Percentiles rank a stretch among this genome's conserved stretches.
Evolutionary conservation across 2,797 vertebrate species (phyloP).

Genomic region (Podarcis siculus): DNA sequence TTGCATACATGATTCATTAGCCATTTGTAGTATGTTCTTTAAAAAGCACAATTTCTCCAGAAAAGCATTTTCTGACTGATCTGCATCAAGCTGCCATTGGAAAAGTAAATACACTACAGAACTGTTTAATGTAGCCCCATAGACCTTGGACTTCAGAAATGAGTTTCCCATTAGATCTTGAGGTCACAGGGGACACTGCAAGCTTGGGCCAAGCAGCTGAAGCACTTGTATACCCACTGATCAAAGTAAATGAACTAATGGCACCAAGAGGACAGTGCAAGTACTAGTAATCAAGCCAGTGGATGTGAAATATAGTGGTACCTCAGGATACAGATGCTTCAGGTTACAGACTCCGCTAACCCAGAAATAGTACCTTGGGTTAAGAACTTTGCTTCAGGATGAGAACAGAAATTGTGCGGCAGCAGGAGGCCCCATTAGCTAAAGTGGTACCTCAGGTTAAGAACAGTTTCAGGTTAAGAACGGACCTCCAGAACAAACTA

Average conservation of each 20-base stretch:
- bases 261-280: background rate
- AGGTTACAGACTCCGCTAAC: too few relatives aligned
- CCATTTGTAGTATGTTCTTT: background rate
- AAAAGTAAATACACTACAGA: background rate
- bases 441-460: too few relatives aligned
- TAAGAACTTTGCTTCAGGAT: too few relatives aligned
- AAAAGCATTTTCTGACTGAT: background rate
- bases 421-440: too few relatives aligned
- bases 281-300: background rate
- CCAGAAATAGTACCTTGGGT: too few relatives aligned
- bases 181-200: background rate
- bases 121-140: background rate
- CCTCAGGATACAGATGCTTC: too few relatives aligned
- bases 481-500: too few relatives aligned
- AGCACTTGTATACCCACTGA: background rate
- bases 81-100: background rate
- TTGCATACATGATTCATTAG: background rate
- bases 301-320: background rate
- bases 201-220: background rate
- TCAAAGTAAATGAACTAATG: background rate
- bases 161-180: background rate
- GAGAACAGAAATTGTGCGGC: too few relatives aligned
- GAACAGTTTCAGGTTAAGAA: too few relatives aligned
- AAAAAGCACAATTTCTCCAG: slow-evolving; percentile 21
- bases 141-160: background rate